Conservation (phyloP, 2,113 vertebrate species). For the Brevimyrus niger region DNA sequence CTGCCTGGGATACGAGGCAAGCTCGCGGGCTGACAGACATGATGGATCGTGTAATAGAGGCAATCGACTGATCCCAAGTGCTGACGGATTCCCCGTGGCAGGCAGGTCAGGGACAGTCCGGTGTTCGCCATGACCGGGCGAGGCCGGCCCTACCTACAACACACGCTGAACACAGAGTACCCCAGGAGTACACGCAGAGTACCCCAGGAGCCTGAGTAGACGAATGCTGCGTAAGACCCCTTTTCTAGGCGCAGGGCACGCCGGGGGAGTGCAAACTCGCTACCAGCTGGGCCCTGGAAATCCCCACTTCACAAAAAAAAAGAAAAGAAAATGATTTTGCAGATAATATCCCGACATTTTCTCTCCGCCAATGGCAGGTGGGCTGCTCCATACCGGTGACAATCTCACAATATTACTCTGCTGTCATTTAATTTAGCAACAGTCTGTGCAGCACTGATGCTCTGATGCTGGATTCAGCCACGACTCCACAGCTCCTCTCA, state of each 20-base stretch:
- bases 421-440: conserved; percentile 40
- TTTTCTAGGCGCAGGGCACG: neutral
- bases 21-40: conserved; percentile 41
- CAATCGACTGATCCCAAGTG: conserved; percentile 22
- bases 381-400: neutral
- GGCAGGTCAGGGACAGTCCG: conserved; percentile 32
- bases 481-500: neutral
- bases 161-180: neutral
- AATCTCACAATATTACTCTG: conserved; percentile 10
- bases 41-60: conserved; percentile 44
- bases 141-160: neutral
- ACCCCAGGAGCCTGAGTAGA: neutral
- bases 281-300: conserved; percentile 12
- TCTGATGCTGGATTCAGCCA: conserved; percentile 34
- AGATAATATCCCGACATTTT: conserved; percentile 6
- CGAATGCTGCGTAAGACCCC: neutral
- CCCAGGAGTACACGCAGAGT: neutral
- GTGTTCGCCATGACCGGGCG: neutral
- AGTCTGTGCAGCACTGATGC: conserved; percentile 37
- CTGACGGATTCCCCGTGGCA: conserved; percentile 5
- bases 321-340: conserved; percentile 7
- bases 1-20: conserved; percentile 42
- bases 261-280: neutral
- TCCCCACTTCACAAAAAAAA: conserved; percentile 9
- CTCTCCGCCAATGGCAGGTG: neutral